Base-by-base conservation (phyloP, 2,888 invertebrate species). In the Drosophila limbata region DNA sequence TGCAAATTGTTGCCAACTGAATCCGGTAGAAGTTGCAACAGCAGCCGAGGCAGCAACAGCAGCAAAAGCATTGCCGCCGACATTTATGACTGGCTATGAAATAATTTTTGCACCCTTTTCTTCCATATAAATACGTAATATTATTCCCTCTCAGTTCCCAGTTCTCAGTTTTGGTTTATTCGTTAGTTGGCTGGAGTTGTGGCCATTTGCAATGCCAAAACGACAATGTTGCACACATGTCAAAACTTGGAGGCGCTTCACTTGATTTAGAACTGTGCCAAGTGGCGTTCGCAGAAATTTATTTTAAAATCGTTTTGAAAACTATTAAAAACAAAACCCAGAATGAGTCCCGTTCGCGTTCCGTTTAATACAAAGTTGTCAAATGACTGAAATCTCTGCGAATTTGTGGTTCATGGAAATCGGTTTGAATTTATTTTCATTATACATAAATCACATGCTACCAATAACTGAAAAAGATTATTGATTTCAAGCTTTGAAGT, bases 201-300 rank as follows among this genome's bases (percentile, higher is more conserved):
- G 17, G 57, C 39, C 11, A 35, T 52, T 64, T 40, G 19, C 47
- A 44, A 56, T 70, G 70, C 39, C 60, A 1, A 55, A 37, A 52
- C 80, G 72, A 84, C 84, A 84, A 84, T 69, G 84, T 84, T 84
- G 84, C 84, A 81, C 87, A 87, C 78, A 82, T 84, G 84, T 84
- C 84, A 87, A 82, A 83, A 44, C 15, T 60, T 73, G 82, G 84
- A 75, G 84, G 84, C 84, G 84, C 84, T 87, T 69, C 84, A 73
- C 78, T 84, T 90, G 90, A 90, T 89, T 90, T 90, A 90, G 79
- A 90, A 87, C 88, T 81, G 80, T 89, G 90, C 84, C 88, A 84
- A 83, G 75, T 84, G 79, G 79, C 81, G 75, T 85, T 85, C 88
- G 85, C 73, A 73, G 88, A 85, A 84, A 84, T 84, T 84, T 84